Evolutionary conservation across 2,888 invertebrate species (phyloP), one percentile per base, ranked within the genome.

Genomic region (Chrysolina americana): DNA sequence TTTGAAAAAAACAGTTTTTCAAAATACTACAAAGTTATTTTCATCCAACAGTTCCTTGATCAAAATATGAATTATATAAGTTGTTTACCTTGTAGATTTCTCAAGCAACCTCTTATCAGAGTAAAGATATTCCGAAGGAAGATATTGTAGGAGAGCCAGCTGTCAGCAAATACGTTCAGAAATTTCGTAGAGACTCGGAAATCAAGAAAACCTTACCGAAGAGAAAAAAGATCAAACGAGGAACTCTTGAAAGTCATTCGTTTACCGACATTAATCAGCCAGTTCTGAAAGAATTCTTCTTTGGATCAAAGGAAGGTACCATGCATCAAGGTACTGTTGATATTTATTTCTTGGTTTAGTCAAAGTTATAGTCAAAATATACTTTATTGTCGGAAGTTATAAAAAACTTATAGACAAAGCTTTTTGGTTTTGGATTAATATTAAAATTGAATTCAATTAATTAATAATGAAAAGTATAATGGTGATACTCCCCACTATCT

Each of bases 211-310:
- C 80, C 70, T 73, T 79, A 44, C 81, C 80, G 0, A 80, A 79
- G 17, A 78, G 69, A 17, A 82, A 85, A 56, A 85, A 85, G 70
- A 83, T 87, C 66, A 84, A 84, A 72, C 81, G 84, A 17, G 88
- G 88, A 11, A 87, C 88, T 0, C 76, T 89, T 17, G 87, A 87
- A 75, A 88, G 86, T 74, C 88, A 88, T 71, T 88, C 88, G 0
- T 87, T 86, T 68, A 88, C 88, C 5, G 85, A 85, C 65, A 73
- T 88, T 17, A 81, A 83, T n/a, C 87, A 88, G 68, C 81, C 81
- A 9, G 81, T 82, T 0, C 72, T 87, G 23, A 85, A 85, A 63
- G 84, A 87, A 15, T 88, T 88, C 77, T 86, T 85, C 65, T 88
- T 85, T 74, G 87, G 87, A 11, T 82, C 85, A 3, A 83, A 83